Base-by-base conservation (phyloP, 2,113 vertebrate genomes). In the Cygnus buccinator region DNA sequence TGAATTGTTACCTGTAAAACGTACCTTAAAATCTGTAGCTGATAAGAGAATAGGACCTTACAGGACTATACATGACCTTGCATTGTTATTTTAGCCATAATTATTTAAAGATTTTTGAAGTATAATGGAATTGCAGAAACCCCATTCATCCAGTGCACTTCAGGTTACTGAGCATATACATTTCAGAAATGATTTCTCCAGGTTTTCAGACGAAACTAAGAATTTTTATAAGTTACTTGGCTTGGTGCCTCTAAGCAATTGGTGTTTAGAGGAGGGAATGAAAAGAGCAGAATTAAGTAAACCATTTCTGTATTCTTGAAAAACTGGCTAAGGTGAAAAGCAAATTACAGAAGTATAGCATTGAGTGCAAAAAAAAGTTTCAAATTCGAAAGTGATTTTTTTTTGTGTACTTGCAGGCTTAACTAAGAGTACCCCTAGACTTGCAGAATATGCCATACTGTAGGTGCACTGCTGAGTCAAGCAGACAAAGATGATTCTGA, bases 161-260 rank as follows among this genome's bases (percentile, higher is more conserved):
- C 1, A 25, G 5, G 13, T 65, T 80, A 31, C 43, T 13, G 0
- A 72, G 31, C 8, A 2, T 59, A 19, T 4, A 10, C n/a, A 39
- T 59, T 55, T 87, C 12, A 55, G 29, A 39, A 90, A 20, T 54
- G 7, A 21, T 71, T 86, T 63, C 28, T 23, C 15, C 8, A 44
- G 14, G 9, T 89, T 83, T 95, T 87, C 29, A 13, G 21, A 87
- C 62, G 9, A 90, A 57, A 67, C 16, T 3, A 31, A 57, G 7
- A 43, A 16, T 9, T 39, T 48, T 48, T 48, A 41, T 41, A 66
- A 23, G 8, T 77, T 16, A 21, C n/a, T 68, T 77, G 21, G 28
- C 15, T 71, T 54, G 8, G 15, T 85, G 70, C 33, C 8, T 82
- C 26, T 54, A 89, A 54, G 81, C 25, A 54, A 39, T 46, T 3